Base-by-base conservation (phyloP, 2,888 invertebrate genomes). In the Drosophila pegasa region DNA sequence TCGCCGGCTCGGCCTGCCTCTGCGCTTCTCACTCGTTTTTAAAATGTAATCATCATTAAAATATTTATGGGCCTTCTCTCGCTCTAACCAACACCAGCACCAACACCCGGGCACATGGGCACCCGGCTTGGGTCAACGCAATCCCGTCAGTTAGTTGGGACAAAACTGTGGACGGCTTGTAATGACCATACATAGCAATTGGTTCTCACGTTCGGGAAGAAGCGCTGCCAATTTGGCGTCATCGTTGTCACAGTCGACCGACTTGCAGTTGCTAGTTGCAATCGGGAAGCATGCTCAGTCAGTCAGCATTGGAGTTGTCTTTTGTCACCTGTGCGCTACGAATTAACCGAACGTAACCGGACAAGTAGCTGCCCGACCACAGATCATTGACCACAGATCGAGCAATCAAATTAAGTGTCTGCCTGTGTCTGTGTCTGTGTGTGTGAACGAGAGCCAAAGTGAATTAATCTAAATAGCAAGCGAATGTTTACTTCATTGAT, bases 11-110 rank as follows among this genome's bases (percentile, higher is more conserved):
- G 16, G 10, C 16, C 18, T 10, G 14, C n/a, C 37, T 22, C 52
- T n/a, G 63, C 29, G 18, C 59, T 60, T 45, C 27, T 57, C 54
- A 38, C 67, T 71, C 73, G 70, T 78, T 86, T 86, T 86, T 84
- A 80, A 88, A 87, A 88, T 81, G 86, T 86, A 86, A 86, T 86
- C 86, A 86, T 86, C 86, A 86, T 86, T 86, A 86, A 86, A 86
- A 86, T 87, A 86, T 86, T 87, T 86, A 86, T 86, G 86, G 79
- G 64, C 62, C 64, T 72, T 69, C 79, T 80, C 86, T 79, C 78
- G 77, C 86, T 82, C 80, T 77, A 69, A 59, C 75, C 75, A 77
- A 63, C 55, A 64, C 38, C 50, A 57, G 22, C 16, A 40, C 2
- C 48, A 43, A 18, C 56, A 56, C 43, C 54, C 33, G 35, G 50